phyloP scores from a whole-genome alignment of 2,113 vertebrate genomes.

The Sturnira hondurensis region DNA sequence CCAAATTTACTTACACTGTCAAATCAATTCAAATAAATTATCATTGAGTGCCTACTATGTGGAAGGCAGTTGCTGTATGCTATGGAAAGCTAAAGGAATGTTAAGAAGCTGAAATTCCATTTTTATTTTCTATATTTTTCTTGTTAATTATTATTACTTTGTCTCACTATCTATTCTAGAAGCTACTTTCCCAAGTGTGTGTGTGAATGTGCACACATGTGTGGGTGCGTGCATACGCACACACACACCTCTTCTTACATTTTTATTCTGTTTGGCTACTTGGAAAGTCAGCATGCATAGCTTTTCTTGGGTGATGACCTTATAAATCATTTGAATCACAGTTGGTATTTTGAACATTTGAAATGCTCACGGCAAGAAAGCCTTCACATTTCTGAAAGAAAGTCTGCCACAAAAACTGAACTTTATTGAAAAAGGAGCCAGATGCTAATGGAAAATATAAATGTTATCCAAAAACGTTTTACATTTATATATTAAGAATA shows the following conservation, averaged over 20 bases:
- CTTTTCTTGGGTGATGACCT: conserved; percentile 63
- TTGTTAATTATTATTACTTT: conserved; percentile 25
- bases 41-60: background rate
- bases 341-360: conserved; percentile 67
- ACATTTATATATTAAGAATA: conserved; percentile 47
- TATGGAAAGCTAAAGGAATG: background rate
- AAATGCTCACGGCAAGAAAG: conserved; percentile 50
- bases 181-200: background rate
- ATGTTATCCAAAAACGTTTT: conserved; percentile 55
- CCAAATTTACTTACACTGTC: background rate
- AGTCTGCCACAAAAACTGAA: conserved; percentile 54
- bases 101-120: background rate
- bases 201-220: background rate
- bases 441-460: conserved; percentile 67
- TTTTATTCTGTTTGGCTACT: conserved; percentile 49
- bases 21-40: background rate
- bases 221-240: too few relatives aligned
- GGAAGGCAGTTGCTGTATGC: background rate
- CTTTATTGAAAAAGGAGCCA: conserved; percentile 63
- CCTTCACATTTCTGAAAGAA: conserved; percentile 61
- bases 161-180: conserved; percentile 23
- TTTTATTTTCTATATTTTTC: background rate
- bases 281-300: background rate
- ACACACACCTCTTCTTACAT: background rate
- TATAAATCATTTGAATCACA: conserved; percentile 68